Evolutionary conservation across 2,113 vertebrate genomes (phyloP), one percentile per base, ranked within the genome.

Genomic region (Paraplagusia blochii): DNA sequence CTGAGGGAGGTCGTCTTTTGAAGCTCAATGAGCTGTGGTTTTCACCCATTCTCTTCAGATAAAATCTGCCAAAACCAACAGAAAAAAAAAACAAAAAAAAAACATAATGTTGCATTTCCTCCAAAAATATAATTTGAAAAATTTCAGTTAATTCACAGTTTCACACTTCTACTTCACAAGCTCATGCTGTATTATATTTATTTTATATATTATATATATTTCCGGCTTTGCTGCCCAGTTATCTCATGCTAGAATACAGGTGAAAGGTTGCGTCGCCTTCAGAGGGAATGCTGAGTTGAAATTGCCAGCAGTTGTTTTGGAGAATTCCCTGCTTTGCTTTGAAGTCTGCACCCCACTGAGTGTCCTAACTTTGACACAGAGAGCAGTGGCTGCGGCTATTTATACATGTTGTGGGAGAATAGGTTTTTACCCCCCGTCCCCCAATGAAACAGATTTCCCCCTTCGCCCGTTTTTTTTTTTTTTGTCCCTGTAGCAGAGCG

Each of bases 301-400:
- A 85, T 88, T 83, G 72, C 82, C 83, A 88, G 84, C 89, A 90
- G 86, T 91, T 91, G 89, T 90, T 92, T 89, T 90, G 83, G 79
- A 77, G 86, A 88, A 91, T 88, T 92, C 90, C 90, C 90, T 81
- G 77, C 63, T 29, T 88, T 84, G 82, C 87, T 91, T 92, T 90
- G 91, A 94, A 89, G 88, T 90, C 88, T 87, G 81, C 72, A 85
- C 89, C 89, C 91, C 85, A 81, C 85, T 76, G 86, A 80, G 91
- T 87, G 86, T 82, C 87, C 84, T 87, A 78, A 84, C 78, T 88
- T 87, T 90, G 90, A 89, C 87, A 89, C 90, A 89, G 83, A 72
- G 81, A 80, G 85, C 86, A 74, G 87, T 58, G 79, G 85, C 85
- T 85, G 63, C 44, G 9, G 83, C 89, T 90, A 90, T 92, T 90